Conservation (phyloP, 2,888 invertebrate genomes). For the Frankliniella fusca region DNA sequence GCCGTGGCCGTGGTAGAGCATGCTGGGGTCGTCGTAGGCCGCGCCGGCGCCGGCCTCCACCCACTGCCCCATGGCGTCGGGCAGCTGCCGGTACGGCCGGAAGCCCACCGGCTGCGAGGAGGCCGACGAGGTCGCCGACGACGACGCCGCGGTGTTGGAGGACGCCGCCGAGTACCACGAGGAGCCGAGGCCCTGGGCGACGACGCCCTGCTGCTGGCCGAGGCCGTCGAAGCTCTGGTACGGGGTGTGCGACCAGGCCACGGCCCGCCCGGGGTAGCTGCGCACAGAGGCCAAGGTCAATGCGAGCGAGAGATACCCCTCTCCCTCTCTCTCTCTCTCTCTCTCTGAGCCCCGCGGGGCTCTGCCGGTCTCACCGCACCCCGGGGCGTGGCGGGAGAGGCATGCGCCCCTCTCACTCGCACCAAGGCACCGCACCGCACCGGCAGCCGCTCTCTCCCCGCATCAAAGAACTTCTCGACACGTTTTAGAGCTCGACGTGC, state of each 20-base stretch:
- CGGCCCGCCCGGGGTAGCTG: constrained; percentile 8
- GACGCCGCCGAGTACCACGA: not conserved
- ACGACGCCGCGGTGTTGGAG: not conserved
- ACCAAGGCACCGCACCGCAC: too few relatives aligned
- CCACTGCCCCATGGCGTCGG: not conserved
- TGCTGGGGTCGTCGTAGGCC: not conserved
- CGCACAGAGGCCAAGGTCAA: not conserved
- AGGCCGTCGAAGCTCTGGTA: not conserved
- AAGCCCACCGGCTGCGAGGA: not conserved
- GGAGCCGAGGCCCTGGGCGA: not conserved
- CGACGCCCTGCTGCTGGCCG: not conserved
- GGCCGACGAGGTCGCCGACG: not conserved
- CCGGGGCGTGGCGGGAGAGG: too few relatives aligned
- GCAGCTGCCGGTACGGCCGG: not conserved
- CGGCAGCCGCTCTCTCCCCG: too few relatives aligned
- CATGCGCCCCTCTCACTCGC: too few relatives aligned
- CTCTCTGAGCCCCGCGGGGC: too few relatives aligned
- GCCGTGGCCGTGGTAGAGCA: not conserved
- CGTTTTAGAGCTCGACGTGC: too few relatives aligned
- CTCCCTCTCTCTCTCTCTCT: not conserved
- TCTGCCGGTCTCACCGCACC: too few relatives aligned
- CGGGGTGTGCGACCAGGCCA: not conserved
- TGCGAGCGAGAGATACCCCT: not conserved
- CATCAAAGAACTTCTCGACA: too few relatives aligned
- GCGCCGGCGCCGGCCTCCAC: not conserved